Evolutionary conservation across 2,797 vertebrate species (phyloP).

Genomic region (Eupleurogrammus muticus): DNA sequence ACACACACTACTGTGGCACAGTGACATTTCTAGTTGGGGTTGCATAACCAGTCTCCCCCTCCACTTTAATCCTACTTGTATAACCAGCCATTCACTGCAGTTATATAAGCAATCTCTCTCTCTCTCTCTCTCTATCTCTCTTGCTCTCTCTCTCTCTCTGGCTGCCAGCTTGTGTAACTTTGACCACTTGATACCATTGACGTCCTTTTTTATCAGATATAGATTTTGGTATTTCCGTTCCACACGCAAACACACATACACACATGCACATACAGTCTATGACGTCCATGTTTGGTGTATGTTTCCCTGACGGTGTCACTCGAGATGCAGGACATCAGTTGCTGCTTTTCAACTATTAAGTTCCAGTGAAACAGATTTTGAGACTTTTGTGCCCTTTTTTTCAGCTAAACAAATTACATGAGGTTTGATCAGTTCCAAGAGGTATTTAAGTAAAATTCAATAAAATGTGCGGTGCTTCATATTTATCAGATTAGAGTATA

Average conservation of each 20-base stretch:
- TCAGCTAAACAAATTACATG: too few species aligned
- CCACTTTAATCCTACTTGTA: conserved; percentile 82
- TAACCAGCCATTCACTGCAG: conserved; percentile 80
- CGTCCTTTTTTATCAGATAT: conserved; percentile 47
- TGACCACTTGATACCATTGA: conserved; percentile 50
- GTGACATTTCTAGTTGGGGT: conserved; percentile 81
- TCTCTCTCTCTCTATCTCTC: conserved; percentile 24
- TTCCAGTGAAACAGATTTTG: too few species aligned
- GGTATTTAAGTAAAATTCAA: too few species aligned
- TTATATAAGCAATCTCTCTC: conserved; percentile 73
- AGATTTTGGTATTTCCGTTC: conserved; percentile 4
- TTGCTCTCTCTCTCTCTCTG: conserved; percentile 6
- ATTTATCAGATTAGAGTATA: too few species aligned
- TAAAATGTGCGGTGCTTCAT: too few species aligned
- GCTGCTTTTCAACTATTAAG: too few species aligned
- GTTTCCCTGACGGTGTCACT: neutral
- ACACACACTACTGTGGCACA: conserved; percentile 57
- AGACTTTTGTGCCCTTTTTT: too few species aligned
- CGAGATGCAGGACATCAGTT: neutral
- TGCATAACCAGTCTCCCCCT: conserved; percentile 80
- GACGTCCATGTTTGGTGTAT: conserved; percentile 19
- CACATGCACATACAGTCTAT: neutral
- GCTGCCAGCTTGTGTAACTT: conserved; percentile 71
- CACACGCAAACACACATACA: conserved; percentile 10
- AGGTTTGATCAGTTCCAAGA: too few species aligned